These are phyloP conservation scores for Catocala nupta DNA, from an alignment of 2,888 invertebrate species.

Conservation along the genomic window DNA sequence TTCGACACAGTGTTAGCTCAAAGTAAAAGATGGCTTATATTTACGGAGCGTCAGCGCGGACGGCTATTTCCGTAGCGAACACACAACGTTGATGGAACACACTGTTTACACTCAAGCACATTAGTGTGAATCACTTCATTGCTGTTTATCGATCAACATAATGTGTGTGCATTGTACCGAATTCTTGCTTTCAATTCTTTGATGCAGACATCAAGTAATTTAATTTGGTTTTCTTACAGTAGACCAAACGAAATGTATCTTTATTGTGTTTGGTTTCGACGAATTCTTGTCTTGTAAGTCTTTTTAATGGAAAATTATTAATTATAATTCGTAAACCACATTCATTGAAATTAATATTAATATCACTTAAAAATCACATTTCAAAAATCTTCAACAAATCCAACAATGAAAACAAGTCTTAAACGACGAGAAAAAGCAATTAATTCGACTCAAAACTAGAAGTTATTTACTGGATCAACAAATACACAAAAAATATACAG, in stretches of 20 bases:
- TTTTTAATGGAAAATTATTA: no score
- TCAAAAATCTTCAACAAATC: no score
- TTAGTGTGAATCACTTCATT: constrained; percentile 20
- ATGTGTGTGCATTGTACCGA: constrained; percentile 10
- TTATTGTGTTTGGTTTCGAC: not conserved
- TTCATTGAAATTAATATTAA: no score
- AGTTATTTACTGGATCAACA: no score
- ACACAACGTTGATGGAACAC: constrained; percentile 47
- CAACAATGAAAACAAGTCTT: no score
- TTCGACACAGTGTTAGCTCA: constrained; percentile 25
- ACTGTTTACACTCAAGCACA: constrained; percentile 36
- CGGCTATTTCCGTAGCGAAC: constrained; percentile 47
- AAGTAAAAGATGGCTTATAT: constrained; percentile 43
- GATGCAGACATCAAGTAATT: not conserved
- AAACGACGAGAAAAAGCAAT: no score
- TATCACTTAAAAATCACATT: no score
- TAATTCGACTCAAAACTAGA: no score
- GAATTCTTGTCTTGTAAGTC: no score
- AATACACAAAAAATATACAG: no score
- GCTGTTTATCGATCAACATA: constrained; percentile 18
- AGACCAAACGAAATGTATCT: not conserved
- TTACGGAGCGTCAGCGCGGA: constrained; percentile 43
- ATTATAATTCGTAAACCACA: no score
- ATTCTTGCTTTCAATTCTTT: constrained; percentile 11
- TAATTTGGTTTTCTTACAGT: constrained; percentile 1